Evolutionary conservation across 2,888 invertebrate genomes (phyloP), one percentile per base, ranked within the genome.

Genomic region (Drosophila mulleri): DNA sequence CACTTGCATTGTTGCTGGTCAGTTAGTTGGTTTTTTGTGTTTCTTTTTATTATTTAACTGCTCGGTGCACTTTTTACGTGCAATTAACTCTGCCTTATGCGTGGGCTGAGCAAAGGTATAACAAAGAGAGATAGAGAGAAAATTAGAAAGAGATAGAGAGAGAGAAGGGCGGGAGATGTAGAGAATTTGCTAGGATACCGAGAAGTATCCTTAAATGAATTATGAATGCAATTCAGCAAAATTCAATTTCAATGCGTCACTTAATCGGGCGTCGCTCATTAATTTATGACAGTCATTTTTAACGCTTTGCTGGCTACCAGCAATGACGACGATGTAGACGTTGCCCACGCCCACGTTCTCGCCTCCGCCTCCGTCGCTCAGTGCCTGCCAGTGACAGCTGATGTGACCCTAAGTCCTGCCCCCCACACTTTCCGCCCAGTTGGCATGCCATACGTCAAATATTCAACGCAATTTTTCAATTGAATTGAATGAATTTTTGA

Each of bases 241-340:
- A 90, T 84, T 86, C 90, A 86, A 81, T 90, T 83, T 75, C 73
- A 77, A 80, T 81, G 78, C 75, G 80, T 77, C 82, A 88, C 75
- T 84, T 73, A 69, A 75, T 79, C 71, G 71, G 61, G 64, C 65
- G 64, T 76, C 87, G 72, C 89, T 89, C 88, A 88, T 90, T 90
- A 90, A 91, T 90, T 91, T 91, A 91, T 91, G 89, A 82, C 82
- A 83, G 83, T 80, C 77, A 88, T 89, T 89, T 90, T 85, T 86
- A 89, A 87, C 81, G 88, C 90, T 89, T 88, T 83, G 81, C 79
- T 88, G 81, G 75, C 72, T 82, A 50, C 66, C 66, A 41, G 50
- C 48, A 18, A 14, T 50, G 60, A 42, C 52, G 66, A 50, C 32
- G 45, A 53, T 47, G 41, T 39, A 45, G 64, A 67, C 59, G 61